Conservation (phyloP, 1,140 invertebrate species). For the Lasioglossum baleicum region DNA sequence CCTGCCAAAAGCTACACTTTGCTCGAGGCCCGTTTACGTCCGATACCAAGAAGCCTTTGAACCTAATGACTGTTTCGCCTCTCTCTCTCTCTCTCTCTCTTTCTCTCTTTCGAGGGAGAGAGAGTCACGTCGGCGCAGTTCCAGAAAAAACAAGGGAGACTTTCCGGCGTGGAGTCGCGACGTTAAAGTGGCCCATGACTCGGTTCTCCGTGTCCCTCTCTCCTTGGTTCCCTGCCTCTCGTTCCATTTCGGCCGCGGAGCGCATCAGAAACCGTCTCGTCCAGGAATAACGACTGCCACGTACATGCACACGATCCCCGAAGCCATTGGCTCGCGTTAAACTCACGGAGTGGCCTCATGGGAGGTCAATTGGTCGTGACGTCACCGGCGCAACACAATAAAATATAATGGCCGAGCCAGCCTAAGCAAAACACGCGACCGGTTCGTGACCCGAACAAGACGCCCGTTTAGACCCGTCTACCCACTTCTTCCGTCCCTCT, state of each 20-base stretch:
- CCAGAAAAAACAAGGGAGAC: conserved; percentile 61
- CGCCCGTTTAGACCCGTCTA: conserved; percentile 35
- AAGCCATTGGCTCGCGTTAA: conserved; percentile 66
- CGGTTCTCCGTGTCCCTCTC: background rate
- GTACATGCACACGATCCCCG: conserved; percentile 36
- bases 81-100: background rate
- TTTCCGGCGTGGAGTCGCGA: conserved; percentile 56
- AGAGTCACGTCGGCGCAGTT: conserved; percentile 44
- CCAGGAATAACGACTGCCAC: conserved; percentile 67
- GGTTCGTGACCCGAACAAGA: conserved; percentile 51
- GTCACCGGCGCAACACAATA: conserved; percentile 58
- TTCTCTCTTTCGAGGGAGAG: background rate
- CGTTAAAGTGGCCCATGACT: conserved; percentile 39
- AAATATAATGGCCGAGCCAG: conserved; percentile 53
- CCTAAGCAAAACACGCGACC: conserved; percentile 55
- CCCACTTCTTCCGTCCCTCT: too few species aligned
- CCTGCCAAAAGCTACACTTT: conserved; percentile 47
- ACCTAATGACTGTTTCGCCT: conserved; percentile 46
- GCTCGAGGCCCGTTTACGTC: conserved; percentile 29
- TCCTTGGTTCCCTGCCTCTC: background rate
- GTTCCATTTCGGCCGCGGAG: too few species aligned
- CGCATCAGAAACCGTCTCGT: conserved; percentile 62
- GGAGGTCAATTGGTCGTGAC: conserved; percentile 71
- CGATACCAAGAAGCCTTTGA: conserved; percentile 60
- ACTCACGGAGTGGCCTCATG: conserved; percentile 58